phyloP scores from a whole-genome alignment of 2,888 invertebrate species.

The Eustalomyia histrio region DNA sequence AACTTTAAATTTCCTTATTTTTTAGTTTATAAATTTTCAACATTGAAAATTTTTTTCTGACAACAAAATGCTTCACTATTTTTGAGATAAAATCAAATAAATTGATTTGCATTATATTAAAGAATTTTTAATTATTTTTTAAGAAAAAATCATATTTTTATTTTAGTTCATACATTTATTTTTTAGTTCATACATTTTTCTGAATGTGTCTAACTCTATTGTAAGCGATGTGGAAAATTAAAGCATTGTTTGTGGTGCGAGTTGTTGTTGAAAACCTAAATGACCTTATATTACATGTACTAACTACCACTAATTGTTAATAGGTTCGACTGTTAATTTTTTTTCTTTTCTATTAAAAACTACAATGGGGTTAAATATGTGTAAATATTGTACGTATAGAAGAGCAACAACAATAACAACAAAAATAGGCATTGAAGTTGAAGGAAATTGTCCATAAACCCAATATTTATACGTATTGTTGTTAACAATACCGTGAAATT shows the following conservation, averaged over 20 bases:
- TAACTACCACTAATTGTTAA: conserved; percentile 26
- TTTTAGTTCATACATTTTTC: too few relatives aligned
- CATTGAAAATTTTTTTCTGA: too few relatives aligned
- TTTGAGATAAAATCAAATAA: too few relatives aligned
- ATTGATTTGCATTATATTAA: too few relatives aligned
- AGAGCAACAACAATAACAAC: neutral
- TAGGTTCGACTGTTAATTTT: conserved; percentile 1
- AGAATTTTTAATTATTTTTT: too few relatives aligned
- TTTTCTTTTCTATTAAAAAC: neutral
- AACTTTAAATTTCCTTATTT: too few relatives aligned
- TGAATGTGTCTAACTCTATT: conserved; percentile 11
- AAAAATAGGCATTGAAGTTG: neutral
- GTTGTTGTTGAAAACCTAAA: conserved; percentile 13
- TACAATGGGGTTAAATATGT: neutral
- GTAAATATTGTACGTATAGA: conserved; percentile 12
- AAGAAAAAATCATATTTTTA: too few relatives aligned
- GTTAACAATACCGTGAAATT: conserved; percentile 51
- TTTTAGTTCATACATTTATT: too few relatives aligned
- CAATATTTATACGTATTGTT: conserved; percentile 31
- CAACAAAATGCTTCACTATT: too few relatives aligned
- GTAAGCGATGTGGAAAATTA: conserved; percentile 48
- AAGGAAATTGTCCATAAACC: conserved; percentile 28
- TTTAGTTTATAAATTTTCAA: too few relatives aligned
- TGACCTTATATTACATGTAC: conserved; percentile 12
- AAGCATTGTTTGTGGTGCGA: conserved; percentile 29